Conservation (phyloP, 2,113 vertebrate genomes). For the Rafetus swinhoei region DNA sequence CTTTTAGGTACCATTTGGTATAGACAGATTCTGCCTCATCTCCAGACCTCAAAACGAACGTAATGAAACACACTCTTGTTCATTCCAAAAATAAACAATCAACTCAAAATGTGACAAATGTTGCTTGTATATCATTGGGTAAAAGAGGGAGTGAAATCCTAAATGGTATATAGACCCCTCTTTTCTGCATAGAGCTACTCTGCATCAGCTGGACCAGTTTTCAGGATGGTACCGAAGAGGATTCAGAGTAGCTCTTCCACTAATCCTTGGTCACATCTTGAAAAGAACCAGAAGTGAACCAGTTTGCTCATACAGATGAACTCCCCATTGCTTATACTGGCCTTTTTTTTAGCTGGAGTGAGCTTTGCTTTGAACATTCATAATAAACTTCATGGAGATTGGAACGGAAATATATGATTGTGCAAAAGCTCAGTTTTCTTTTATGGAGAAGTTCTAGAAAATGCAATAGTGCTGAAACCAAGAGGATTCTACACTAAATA, state of each 20-base stretch:
- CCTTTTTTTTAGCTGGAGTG: not conserved
- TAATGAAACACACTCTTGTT: not conserved
- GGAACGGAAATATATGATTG: not conserved
- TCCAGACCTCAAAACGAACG: not conserved
- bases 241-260: not conserved
- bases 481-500: not conserved
- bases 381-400: not conserved
- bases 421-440: not conserved
- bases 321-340: not conserved
- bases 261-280: not conserved
- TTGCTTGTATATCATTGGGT: not conserved
- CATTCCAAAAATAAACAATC: not conserved
- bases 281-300: not conserved
- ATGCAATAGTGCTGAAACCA: not conserved
- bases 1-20: not conserved
- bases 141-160: not conserved
- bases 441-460: not conserved
- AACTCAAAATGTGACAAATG: not conserved
- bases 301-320: not conserved
- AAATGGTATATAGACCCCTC: not conserved
- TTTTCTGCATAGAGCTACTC: not conserved
- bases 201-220: not conserved
- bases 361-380: not conserved
- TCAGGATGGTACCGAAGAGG: not conserved
- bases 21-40: not conserved